Evolutionary conservation across 2,797 vertebrate species (phyloP).

Genomic region (Ataeniobius toweri): DNA sequence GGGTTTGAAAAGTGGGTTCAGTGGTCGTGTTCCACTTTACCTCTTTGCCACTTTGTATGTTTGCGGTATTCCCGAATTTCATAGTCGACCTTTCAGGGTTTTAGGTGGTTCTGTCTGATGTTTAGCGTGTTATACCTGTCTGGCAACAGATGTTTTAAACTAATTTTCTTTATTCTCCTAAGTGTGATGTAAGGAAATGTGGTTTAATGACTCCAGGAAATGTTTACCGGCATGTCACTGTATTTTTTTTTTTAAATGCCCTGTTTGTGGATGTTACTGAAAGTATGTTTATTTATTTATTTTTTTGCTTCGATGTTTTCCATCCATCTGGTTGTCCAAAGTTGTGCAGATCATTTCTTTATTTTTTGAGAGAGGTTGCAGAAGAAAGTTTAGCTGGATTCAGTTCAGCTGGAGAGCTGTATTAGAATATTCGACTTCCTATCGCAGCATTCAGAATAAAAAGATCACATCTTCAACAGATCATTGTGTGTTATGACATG

Average conservation of each 20-base stretch:
- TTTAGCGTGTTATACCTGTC: no score
- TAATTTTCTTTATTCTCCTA: no score
- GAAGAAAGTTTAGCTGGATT: background rate
- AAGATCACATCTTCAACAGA: background rate
- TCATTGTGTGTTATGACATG: background rate
- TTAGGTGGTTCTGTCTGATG: background rate
- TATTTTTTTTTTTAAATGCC: background rate
- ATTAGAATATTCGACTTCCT: background rate
- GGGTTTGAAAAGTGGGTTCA: background rate
- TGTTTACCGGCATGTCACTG: background rate
- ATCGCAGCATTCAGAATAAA: no score
- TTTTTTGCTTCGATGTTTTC: background rate
- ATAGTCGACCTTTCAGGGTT: background rate
- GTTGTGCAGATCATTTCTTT: no score
- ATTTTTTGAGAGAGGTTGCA: no score
- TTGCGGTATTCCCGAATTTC: background rate
- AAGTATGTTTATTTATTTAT: no score
- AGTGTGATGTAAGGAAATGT: background rate
- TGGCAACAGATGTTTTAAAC: no score
- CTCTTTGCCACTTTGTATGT: background rate
- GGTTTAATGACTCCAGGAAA: background rate
- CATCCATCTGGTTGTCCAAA: no score
- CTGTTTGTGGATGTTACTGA: no score
- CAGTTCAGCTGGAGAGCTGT: background rate
- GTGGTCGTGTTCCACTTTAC: background rate